phyloP scores from a whole-genome alignment of 2,888 invertebrate genomes.

The Lasiommata megera region DNA sequence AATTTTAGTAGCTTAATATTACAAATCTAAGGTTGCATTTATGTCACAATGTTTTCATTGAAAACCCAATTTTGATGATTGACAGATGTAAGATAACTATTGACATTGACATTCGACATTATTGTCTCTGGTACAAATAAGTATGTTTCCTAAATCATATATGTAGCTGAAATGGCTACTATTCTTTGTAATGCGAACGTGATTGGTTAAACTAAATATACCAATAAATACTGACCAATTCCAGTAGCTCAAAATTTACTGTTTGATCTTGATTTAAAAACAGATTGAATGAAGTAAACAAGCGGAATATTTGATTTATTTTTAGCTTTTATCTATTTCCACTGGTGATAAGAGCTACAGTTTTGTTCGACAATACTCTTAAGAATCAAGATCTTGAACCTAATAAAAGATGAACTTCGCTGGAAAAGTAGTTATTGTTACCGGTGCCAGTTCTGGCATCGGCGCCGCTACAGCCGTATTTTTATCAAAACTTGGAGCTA shows the following conservation, averaged over 20 bases:
- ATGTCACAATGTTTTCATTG: too few relatives aligned
- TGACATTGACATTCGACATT: too few relatives aligned
- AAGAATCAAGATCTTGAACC: neutral
- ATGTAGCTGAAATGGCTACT: neutral
- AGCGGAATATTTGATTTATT: conserved; percentile 22
- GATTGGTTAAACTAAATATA: neutral
- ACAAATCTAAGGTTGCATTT: too few relatives aligned
- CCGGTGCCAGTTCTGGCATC: conserved; percentile 93
- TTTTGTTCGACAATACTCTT: neutral
- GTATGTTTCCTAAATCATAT: neutral
- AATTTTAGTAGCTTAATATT: too few relatives aligned
- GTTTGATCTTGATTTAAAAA: neutral
- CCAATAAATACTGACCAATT: neutral
- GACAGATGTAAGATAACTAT: too few relatives aligned
- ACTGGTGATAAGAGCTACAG: conserved; percentile 29
- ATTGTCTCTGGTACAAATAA: too few relatives aligned
- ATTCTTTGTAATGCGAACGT: neutral
- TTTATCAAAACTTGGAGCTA: conserved; percentile 88
- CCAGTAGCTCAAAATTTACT: neutral
- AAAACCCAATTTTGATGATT: too few relatives aligned
- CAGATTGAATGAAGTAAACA: conserved; percentile 15
- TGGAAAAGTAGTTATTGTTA: conserved; percentile 88
- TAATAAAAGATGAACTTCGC: conserved; percentile 78
- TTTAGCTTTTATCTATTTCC: conserved; percentile 36
- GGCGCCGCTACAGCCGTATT: conserved; percentile 91